Evolutionary conservation across 2,113 vertebrate genomes (phyloP).

Genomic region (Eleginops maclovinus): DNA sequence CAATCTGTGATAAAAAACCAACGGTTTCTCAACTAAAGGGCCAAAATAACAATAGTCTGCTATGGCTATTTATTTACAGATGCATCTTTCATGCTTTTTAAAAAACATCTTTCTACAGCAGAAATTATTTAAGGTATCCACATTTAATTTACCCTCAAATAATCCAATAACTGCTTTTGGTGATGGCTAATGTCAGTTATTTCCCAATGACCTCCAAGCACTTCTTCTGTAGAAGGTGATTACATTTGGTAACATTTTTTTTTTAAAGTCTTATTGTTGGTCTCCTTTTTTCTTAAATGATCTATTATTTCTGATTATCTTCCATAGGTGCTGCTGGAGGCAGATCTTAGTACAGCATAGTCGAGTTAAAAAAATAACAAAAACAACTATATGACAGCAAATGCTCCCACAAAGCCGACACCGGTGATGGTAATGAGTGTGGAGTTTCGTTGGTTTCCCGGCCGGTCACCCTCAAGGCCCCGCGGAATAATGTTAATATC

Average conservation of each 20-base stretch:
- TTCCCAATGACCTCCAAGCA: not conserved
- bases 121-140: too few relatives aligned
- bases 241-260: not conserved
- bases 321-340: conserved; percentile 26
- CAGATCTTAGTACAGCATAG: not conserved
- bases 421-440: not conserved
- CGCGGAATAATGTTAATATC: not conserved
- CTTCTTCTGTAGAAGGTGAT: not conserved
- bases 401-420: not conserved
- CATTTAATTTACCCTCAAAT: too few relatives aligned
- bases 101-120: too few relatives aligned
- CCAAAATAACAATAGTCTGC: not conserved
- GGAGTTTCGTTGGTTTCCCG: conserved; percentile 25
- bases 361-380: too few relatives aligned
- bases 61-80: too few relatives aligned
- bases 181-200: not conserved
- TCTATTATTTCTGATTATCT: not conserved
- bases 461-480: not conserved
- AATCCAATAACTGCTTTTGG: too few relatives aligned
- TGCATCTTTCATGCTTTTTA: too few relatives aligned
- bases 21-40: not conserved
- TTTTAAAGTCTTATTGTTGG: too few relatives aligned
- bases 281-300: too few relatives aligned
- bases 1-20: too few relatives aligned
- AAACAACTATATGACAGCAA: not conserved